Evolutionary conservation across 2,888 invertebrate genomes (phyloP).

Genomic region (Salticus scenicus): DNA sequence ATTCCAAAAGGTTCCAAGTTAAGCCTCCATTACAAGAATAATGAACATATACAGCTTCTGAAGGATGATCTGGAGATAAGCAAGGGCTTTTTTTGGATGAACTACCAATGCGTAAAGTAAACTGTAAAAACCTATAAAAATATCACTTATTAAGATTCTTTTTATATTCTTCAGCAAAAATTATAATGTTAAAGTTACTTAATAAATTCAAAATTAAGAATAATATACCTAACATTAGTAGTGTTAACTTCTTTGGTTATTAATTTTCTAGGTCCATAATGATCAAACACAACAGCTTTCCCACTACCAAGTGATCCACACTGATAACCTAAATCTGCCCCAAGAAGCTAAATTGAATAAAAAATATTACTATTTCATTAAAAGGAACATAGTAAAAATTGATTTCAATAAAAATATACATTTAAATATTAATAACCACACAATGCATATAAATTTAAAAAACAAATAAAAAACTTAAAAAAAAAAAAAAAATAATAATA

Average conservation of each 20-base stretch:
- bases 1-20: conserved; percentile 75
- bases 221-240: conserved; percentile 73
- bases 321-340: conserved; percentile 74
- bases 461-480: neutral
- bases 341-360: conserved; percentile 73
- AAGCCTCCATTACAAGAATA: conserved; percentile 76
- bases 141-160: no score
- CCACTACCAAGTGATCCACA: conserved; percentile 76
- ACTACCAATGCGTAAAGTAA: conserved; percentile 76
- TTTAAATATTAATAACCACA: neutral
- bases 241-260: conserved; percentile 75
- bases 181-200: no score
- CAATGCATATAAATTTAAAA: neutral
- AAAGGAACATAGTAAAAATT: no score
- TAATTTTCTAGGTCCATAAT: conserved; percentile 73
- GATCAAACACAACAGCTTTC: conserved; percentile 75
- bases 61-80: conserved; percentile 74
- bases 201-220: no score
- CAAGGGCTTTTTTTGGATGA: conserved; percentile 74
- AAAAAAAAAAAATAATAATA: no score
- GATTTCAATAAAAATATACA: no score
- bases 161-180: neutral
- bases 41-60: conserved; percentile 75
- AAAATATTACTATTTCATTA: no score
- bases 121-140: conserved; percentile 75